Conservation (phyloP, 2,888 invertebrate species). For the Platycnemis pennipes region DNA sequence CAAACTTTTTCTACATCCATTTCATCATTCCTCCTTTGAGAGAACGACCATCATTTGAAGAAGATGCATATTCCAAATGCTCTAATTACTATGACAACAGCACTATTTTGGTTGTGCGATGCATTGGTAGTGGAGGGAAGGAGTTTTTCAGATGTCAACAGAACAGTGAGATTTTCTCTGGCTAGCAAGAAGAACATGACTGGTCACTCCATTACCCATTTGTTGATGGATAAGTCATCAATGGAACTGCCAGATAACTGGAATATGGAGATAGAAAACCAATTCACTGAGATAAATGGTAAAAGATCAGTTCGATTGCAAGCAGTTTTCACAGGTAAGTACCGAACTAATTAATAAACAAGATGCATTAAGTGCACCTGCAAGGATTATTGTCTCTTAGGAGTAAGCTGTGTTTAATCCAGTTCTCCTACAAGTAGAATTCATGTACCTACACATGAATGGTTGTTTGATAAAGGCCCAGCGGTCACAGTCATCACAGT, state of each 20-base stretch:
- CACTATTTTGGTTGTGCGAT: not conserved
- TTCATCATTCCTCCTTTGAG: not conserved
- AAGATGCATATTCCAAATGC: not conserved
- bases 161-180: slow-evolving; percentile 3
- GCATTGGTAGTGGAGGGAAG: not conserved
- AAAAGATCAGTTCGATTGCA: not conserved
- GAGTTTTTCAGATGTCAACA: not conserved
- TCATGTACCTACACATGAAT: too few species aligned
- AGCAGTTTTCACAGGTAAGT: not conserved
- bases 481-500: too few species aligned
- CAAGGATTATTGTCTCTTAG: too few species aligned
- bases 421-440: too few species aligned
- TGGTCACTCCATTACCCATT: not conserved
- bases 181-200: slow-evolving; percentile 17
- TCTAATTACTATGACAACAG: too few species aligned
- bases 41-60: not conserved
- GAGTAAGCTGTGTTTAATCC: too few species aligned
- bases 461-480: too few species aligned
- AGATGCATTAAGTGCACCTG: too few species aligned
- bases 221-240: slow-evolving; percentile 7
- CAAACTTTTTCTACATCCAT: too few species aligned
- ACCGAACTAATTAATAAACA: too few species aligned
- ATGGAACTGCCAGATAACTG: slow-evolving; percentile 12
- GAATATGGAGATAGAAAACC: slow-evolving; percentile 22
- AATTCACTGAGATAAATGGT: not conserved